Base-by-base conservation (phyloP, 2,888 invertebrate genomes). In the Campoplex capitator region DNA sequence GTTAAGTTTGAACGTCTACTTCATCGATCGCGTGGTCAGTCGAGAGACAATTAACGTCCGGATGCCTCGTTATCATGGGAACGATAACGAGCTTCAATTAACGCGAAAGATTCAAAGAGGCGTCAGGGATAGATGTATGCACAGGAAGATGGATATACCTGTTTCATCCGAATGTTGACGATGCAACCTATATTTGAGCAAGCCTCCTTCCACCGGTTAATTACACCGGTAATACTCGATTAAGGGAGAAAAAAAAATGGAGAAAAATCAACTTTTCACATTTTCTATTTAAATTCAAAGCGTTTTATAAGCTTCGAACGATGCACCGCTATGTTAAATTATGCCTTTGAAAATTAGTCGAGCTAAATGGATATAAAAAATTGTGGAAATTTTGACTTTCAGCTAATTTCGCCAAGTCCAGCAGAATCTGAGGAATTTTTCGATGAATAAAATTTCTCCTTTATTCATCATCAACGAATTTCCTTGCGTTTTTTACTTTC, bases 41-140 rank as follows among this genome's bases (percentile, higher is more conserved):
- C 85, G 83, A 87, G 86, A 73, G 80, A 88, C 87, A 88, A 88
- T 88, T 87, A 88, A 84, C 81, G 86, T 83, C 58, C 80, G 86
- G 86, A 86, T 86, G 4, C 38, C 84, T 88, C 88, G 86, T 88
- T 88, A 88, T 84, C 87, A 75, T 76, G 56, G 68, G 67, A 70
- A 80, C 83, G 84, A 86, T 88, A 86, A 88, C 84, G 81, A 74
- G 88, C 83, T 81, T 85, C 80, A 88, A 86, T 86, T 86, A 86
- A 80, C 80, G 80, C 67, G 80, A 83, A 80, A 76, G 80, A 80
- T 80, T 67, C 83, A 77, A 83, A 86, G 80, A 80, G 73, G 83
- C 80, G 65, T 58, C 32, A 32, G 70, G 35, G 51, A 73, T 80
- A 23, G 32, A 42, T 42, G 28, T 73, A 28, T 45, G n/a, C 48